phyloP scores from a whole-genome alignment of 92 coral and sea anemone genomes.

The Diadumene lineata region DNA sequence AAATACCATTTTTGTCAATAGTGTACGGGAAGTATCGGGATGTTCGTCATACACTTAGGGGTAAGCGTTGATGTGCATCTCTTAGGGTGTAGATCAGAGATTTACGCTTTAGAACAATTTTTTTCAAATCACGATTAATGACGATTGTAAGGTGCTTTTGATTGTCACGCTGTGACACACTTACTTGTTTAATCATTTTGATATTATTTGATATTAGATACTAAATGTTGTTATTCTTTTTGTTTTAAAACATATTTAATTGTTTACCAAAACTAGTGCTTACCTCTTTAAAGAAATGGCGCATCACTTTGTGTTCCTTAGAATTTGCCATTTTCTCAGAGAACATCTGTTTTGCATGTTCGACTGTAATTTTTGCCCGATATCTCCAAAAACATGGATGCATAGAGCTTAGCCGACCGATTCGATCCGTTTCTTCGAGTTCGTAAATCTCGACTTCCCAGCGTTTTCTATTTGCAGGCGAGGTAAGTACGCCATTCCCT shows the following conservation, averaged over 20 bases:
- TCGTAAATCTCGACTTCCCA: conserved; percentile 79
- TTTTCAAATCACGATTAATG: too few relatives aligned
- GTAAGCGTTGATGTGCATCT: too few relatives aligned
- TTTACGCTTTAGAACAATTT: background rate
- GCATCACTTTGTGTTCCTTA: conserved; percentile 12
- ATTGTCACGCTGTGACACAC: too few relatives aligned
- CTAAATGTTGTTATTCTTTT: background rate
- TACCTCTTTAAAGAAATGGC: conserved; percentile 21
- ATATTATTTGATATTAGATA: background rate
- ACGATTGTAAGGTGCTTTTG: too few relatives aligned
- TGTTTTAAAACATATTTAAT: background rate
- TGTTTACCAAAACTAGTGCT: background rate
- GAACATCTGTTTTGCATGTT: conserved; percentile 72
- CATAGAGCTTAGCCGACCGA: conserved; percentile 43
- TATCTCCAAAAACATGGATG: conserved; percentile 82
- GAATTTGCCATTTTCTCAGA: conserved; percentile 44
- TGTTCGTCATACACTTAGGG: too few relatives aligned
- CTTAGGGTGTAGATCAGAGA: background rate
- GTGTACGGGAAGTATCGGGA: too few relatives aligned
- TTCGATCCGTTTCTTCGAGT: conserved; percentile 43
- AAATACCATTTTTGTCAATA: too few relatives aligned
- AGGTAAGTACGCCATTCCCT: conserved; percentile 30
- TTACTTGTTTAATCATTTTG: background rate
- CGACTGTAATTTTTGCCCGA: conserved; percentile 73
- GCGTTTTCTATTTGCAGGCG: conserved; percentile 48